Evolutionary conservation across 2,888 invertebrate species (phyloP).

Genomic region (Spisula subtruncata): DNA sequence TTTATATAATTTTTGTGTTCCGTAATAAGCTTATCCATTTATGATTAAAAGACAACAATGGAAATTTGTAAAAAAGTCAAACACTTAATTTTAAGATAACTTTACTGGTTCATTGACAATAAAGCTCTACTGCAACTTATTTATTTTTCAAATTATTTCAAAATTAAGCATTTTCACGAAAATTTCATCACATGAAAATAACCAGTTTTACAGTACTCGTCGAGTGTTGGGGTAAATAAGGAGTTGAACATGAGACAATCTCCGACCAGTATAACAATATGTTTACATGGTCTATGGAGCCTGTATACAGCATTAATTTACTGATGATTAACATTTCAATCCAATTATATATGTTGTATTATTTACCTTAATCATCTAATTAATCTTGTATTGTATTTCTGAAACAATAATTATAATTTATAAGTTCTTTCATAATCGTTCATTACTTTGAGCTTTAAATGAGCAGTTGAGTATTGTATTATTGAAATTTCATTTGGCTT

Average conservation of each 20-base stretch:
- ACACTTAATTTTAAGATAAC: too few relatives aligned
- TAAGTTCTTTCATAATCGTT: background rate
- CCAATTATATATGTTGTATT: background rate
- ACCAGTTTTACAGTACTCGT: background rate
- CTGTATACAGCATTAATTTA: background rate
- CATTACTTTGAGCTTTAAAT: background rate
- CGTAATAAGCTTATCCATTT: too few relatives aligned
- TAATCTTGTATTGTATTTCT: background rate
- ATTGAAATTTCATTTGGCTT: too few relatives aligned
- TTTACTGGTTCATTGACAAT: too few relatives aligned
- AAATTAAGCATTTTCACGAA: too few relatives aligned
- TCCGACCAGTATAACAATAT: slow-evolving; percentile 23
- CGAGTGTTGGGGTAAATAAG: background rate
- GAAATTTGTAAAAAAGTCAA: too few relatives aligned
- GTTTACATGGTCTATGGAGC: slow-evolving; percentile 41
- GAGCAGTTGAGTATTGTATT: too few relatives aligned
- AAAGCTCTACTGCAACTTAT: too few relatives aligned
- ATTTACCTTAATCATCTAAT: background rate
- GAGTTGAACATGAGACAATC: slow-evolving; percentile 1
- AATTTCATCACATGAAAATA: too few relatives aligned
- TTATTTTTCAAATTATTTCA: too few relatives aligned
- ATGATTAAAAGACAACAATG: too few relatives aligned
- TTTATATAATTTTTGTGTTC: too few relatives aligned
- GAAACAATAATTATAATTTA: background rate
- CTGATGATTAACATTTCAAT: slow-evolving; percentile 8